Percentiles rank a stretch among this genome's conserved stretches.
Evolutionary conservation across 2,113 vertebrate genomes (phyloP).

Genomic region (Antechinus flavipes): DNA sequence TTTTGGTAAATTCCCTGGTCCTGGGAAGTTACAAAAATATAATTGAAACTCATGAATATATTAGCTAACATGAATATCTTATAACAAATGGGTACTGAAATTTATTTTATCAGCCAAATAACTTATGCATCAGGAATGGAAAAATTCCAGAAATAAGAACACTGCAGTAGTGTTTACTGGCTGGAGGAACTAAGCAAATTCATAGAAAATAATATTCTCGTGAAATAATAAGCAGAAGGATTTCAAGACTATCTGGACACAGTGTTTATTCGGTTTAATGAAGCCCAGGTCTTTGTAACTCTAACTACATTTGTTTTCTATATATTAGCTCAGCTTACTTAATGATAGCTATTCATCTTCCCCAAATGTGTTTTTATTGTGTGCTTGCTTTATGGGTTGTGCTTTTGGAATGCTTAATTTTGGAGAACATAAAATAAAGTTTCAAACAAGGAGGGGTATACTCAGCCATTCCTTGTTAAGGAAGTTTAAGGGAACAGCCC

Average conservation of each 20-base stretch:
- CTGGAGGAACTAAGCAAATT: neutral
- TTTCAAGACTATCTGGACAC: neutral
- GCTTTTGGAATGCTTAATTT: neutral
- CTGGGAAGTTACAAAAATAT: neutral
- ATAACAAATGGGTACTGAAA: neutral
- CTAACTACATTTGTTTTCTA: neutral
- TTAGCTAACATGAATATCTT: neutral
- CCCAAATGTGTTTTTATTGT: neutral
- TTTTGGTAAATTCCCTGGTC: neutral
- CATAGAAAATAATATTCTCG: neutral
- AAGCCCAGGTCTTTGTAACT: neutral
- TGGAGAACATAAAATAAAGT: neutral
- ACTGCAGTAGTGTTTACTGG: neutral
- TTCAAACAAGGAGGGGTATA: neutral
- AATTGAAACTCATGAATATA: neutral
- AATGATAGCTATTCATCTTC: slow-evolving; percentile 6
- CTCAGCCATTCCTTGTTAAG: neutral
- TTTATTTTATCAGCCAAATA: neutral
- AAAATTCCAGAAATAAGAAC: neutral
- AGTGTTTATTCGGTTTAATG: neutral
- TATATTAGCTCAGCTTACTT: neutral
- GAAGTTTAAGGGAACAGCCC: neutral
- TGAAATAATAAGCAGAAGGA: neutral
- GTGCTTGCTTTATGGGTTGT: neutral
- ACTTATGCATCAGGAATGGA: neutral